Percentiles rank a stretch among this genome's conserved stretches.
phyloP scores from a whole-genome alignment of 2,888 invertebrate genomes.

The Cryptocephalus primarius region DNA sequence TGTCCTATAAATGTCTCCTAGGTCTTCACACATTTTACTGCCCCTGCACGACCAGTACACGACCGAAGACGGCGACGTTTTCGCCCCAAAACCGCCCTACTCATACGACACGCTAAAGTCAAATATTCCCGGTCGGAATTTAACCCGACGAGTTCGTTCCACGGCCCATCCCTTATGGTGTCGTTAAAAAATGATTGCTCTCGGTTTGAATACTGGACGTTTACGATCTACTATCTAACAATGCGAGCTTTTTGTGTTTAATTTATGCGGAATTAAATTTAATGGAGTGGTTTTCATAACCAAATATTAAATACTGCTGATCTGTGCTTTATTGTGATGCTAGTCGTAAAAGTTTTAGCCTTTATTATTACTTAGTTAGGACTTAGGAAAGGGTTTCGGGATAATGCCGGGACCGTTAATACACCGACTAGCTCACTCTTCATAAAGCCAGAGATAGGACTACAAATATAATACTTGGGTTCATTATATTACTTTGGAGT shows the following conservation, averaged over 20 bases:
- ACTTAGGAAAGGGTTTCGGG: too few species aligned
- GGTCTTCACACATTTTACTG: slow-evolving; percentile 25
- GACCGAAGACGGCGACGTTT: not conserved
- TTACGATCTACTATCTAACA: not conserved
- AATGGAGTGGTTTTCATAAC: not conserved
- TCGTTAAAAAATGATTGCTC: slow-evolving; percentile 2
- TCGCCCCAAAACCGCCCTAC: too few species aligned
- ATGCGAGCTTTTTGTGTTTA: not conserved
- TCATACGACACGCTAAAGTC: too few species aligned
- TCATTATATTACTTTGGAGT: too few species aligned
- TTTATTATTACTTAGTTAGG: not conserved
- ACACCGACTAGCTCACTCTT: too few species aligned
- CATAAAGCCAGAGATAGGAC: too few species aligned
- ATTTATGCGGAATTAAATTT: not conserved
- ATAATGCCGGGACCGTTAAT: too few species aligned
- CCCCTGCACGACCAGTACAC: not conserved
- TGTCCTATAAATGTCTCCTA: slow-evolving; percentile 28
- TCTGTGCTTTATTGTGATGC: not conserved
- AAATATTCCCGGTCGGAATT: too few species aligned
- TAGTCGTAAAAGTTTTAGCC: not conserved
- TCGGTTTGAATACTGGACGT: not conserved
- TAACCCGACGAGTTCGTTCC: not conserved
- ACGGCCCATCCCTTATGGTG: not conserved
- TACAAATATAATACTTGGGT: too few species aligned
- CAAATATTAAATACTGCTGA: not conserved